Conservation (phyloP, 2,888 invertebrate species). For the Tyria jacobaeae region DNA sequence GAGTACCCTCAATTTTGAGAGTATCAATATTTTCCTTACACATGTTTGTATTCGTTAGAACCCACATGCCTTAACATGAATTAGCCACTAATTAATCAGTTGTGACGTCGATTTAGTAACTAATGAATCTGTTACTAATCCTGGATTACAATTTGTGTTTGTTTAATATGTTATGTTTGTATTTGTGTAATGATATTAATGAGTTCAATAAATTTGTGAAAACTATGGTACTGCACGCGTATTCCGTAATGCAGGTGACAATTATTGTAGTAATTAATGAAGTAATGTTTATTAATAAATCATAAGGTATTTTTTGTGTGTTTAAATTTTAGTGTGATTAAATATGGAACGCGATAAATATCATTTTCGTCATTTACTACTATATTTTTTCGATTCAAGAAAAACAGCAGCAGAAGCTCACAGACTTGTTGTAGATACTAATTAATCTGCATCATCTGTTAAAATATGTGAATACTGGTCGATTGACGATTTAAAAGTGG, state of each 20-base stretch:
- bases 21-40: conserved; percentile 3
- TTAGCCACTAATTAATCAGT: conserved; percentile 5
- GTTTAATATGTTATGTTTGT: background rate
- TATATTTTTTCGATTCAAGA: no score
- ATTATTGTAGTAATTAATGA: no score
- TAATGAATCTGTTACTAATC: background rate
- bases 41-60: background rate
- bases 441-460: no score
- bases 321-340: no score
- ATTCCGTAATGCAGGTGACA: background rate
- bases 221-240: background rate
- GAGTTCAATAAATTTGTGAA: background rate
- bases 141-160: background rate
- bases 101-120: background rate
- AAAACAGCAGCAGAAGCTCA: no score
- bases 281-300: no score
- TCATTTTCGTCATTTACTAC: no score
- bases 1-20: background rate
- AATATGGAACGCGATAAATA: no score
- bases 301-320: no score
- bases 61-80: background rate
- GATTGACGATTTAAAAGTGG: no score
- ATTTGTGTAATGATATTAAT: background rate
- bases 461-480: no score
- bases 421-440: no score